Conservation (phyloP, 2,797 vertebrate genomes). For the Paratrypauchen microcephalus region DNA sequence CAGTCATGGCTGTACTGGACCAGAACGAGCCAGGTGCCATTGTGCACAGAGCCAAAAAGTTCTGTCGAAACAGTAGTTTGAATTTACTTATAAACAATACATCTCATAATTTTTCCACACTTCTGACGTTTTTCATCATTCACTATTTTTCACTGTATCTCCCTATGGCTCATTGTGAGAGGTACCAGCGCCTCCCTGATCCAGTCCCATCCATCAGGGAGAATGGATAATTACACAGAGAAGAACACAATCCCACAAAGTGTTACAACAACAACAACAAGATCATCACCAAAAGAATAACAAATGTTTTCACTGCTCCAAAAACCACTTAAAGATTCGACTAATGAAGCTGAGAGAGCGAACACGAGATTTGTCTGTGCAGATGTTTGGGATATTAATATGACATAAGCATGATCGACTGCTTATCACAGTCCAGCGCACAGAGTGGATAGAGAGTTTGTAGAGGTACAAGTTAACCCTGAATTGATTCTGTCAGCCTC, state of each 20-base stretch:
- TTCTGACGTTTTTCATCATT: conserved; percentile 32
- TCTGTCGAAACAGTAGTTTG: too few species aligned
- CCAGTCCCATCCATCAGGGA: conserved; percentile 62
- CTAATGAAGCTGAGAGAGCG: conserved; percentile 56
- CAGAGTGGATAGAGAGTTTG: conserved; percentile 9
- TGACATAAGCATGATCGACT: conserved; percentile 25
- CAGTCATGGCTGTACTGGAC: too few species aligned
- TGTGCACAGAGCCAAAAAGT: too few species aligned
- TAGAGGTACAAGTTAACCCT: conserved; percentile 14
- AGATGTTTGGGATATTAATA: conserved; percentile 21
- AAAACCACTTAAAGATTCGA: conserved; percentile 40
- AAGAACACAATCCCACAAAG: conserved; percentile 56
- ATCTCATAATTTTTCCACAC: conserved; percentile 31
- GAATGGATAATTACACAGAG: conserved; percentile 68
- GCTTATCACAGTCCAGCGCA: conserved; percentile 12
- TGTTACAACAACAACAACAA: conserved; percentile 33
- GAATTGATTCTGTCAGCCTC: conserved; percentile 25
- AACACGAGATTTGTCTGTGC: conserved; percentile 34
- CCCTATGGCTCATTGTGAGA: conserved; percentile 50
- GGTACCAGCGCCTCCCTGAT: conserved; percentile 36
- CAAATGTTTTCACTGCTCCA: conserved; percentile 39
- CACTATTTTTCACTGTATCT: conserved; percentile 40
- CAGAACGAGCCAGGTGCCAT: too few species aligned
- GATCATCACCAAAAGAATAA: conserved; percentile 49
- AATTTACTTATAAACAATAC: background rate